These are phyloP conservation scores for Anagrus nilaparvatae DNA, from an alignment of 1,140 invertebrate genomes.

Conservation along the genomic window DNA sequence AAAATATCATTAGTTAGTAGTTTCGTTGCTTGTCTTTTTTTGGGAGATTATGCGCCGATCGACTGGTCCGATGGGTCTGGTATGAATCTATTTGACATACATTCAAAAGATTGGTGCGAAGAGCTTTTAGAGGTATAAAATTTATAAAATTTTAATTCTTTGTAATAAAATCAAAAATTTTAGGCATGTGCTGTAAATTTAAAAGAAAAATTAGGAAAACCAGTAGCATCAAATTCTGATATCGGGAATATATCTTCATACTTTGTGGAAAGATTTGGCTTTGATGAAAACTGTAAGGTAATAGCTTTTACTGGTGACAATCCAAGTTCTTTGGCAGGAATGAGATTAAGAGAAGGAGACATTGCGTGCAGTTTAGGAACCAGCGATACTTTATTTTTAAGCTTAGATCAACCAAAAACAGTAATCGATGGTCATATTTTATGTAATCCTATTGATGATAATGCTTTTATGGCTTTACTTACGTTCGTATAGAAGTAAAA, in stretches of 20 bases:
- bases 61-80: conserved; percentile 90
- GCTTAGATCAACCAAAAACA: conserved; percentile 55
- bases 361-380: conserved; percentile 85
- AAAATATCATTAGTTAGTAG: conserved; percentile 89
- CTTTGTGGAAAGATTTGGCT: conserved; percentile 76
- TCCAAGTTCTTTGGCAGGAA: conserved; percentile 74
- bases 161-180: conserved; percentile 11
- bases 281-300: conserved; percentile 67
- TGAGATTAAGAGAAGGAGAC: conserved; percentile 70
- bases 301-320: conserved; percentile 93
- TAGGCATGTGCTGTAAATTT: conserved; percentile 59
- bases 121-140: conserved; percentile 57
- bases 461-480: conserved; percentile 71
- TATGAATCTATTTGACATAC: conserved; percentile 91
- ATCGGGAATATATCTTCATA: conserved; percentile 68
- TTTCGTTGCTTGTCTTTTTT: conserved; percentile 78
- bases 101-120: conserved; percentile 65
- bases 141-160: not conserved
- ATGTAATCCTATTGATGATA: conserved; percentile 67
- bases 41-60: conserved; percentile 84
- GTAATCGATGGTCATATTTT: conserved; percentile 74
- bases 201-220: conserved; percentile 55
- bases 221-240: conserved; percentile 56
- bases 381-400: conserved; percentile 84
- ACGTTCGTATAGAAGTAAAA: not conserved